A percentile compares a stretch with the other conserved stretches of the same genome.
Conservation (phyloP, 2,113 vertebrate genomes). For the Atherinomorus stipes region DNA sequence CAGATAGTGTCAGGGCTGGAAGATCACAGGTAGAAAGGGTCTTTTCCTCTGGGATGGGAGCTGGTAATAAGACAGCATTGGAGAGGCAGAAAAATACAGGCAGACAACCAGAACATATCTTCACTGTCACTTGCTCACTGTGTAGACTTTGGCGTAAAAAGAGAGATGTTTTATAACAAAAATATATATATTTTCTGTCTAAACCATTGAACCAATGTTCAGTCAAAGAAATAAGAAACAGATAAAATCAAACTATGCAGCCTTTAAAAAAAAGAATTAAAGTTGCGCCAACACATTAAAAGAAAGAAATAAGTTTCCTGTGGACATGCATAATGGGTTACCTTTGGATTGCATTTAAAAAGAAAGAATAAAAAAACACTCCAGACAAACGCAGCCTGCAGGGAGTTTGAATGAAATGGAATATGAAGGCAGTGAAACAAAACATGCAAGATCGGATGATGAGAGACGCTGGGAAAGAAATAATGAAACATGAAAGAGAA, state of each 20-base stretch:
- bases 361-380: constrained; percentile 11
- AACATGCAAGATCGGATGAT: constrained; percentile 15
- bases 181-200: constrained; percentile 28
- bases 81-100: constrained; percentile 50
- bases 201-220: background rate
- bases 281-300: background rate
- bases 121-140: constrained; percentile 44
- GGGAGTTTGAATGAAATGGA: constrained; percentile 21
- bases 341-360: constrained; percentile 20
- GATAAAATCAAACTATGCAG: background rate
- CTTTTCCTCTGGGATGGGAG: constrained; percentile 55
- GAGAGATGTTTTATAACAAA: constrained; percentile 25
- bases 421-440: constrained; percentile 22
- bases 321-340: background rate
- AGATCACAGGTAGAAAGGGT: constrained; percentile 73
- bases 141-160: constrained; percentile 28
- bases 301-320: background rate
- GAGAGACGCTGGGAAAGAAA: constrained; percentile 7
- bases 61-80: constrained; percentile 68
- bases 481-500: constrained; percentile 21
- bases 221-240: background rate
- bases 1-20: constrained; percentile 70
- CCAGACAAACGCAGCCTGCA: background rate
- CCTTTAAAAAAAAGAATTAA: background rate
- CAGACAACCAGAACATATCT: constrained; percentile 48